phyloP scores from a whole-genome alignment of 1,140 invertebrate species.

The Drosophila orosa region DNA sequence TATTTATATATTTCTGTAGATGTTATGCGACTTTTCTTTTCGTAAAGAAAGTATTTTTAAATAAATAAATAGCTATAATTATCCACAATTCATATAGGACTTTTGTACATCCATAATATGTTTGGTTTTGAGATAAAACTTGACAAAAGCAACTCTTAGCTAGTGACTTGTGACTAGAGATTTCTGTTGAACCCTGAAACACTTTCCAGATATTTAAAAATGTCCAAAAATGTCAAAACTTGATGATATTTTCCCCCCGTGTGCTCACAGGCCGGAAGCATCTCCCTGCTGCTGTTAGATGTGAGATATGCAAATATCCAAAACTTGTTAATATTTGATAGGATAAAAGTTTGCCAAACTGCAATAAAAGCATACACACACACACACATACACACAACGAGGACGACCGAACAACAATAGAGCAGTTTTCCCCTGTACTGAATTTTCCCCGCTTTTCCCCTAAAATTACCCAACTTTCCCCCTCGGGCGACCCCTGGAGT shows the following conservation, averaged over 20 bases:
- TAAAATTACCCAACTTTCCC: background rate
- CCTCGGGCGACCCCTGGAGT: conserved; percentile 29
- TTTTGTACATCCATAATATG: too few relatives aligned
- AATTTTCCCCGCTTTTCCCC: background rate
- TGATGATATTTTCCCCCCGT: conserved; percentile 4
- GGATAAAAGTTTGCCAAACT: conserved; percentile 72
- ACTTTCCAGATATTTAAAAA: background rate
- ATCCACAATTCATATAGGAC: too few relatives aligned
- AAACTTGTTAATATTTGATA: conserved; percentile 78
- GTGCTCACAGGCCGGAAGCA: conserved; percentile 31
- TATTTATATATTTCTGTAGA: too few relatives aligned
- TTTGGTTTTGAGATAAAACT: too few relatives aligned
- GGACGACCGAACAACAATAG: conserved; percentile 15
- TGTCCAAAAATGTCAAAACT: background rate
- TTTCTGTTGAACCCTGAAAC: too few relatives aligned
- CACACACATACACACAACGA: conserved; percentile 25
- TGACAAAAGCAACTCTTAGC: too few relatives aligned
- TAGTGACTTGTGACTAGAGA: too few relatives aligned
- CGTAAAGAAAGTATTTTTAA: too few relatives aligned
- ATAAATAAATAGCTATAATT: too few relatives aligned
- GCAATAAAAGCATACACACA: conserved; percentile 62
- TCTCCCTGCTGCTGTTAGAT: conserved; percentile 47
- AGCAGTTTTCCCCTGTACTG: conserved; percentile 9
- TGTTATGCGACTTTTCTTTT: too few relatives aligned
- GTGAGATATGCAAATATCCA: conserved; percentile 65